Percentiles rank a stretch among this genome's conserved stretches.
Conservation (phyloP, 2,113 vertebrate species). For the Promerops cafer region DNA sequence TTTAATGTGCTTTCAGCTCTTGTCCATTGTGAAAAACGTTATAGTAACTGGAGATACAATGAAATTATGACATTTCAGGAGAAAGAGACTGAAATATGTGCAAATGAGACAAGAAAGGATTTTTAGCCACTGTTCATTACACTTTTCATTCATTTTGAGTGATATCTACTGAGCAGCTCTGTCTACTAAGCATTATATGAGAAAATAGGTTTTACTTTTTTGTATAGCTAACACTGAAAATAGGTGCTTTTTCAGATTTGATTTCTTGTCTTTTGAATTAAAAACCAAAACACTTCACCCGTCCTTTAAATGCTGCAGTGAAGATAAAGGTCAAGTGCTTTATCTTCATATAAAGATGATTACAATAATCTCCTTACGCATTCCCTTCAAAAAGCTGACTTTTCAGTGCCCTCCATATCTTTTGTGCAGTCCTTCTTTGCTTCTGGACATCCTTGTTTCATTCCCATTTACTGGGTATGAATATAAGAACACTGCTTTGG, state of each 20-base stretch:
- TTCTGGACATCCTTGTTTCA: conserved; percentile 16
- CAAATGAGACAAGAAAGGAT: conserved; percentile 21
- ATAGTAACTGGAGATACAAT: background rate
- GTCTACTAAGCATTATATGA: background rate
- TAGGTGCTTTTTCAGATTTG: background rate
- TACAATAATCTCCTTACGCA: conserved; percentile 33
- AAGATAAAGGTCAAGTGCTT: conserved; percentile 53
- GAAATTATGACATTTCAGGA: conserved; percentile 20
- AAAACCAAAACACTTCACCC: conserved; percentile 13
- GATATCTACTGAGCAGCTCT: background rate
- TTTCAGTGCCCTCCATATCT: conserved; percentile 1
- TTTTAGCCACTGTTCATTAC: background rate
- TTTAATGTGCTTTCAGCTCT: background rate
- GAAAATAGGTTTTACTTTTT: background rate
- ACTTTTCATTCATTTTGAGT: background rate
- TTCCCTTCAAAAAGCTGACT: conserved; percentile 31
- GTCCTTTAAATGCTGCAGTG: background rate
- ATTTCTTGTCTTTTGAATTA: conserved; percentile 27
- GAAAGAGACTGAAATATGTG: background rate
- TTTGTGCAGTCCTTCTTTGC: background rate
- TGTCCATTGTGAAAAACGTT: background rate
- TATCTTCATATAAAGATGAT: conserved; percentile 43
- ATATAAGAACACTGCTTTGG: background rate
- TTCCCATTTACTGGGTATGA: background rate
- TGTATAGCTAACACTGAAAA: background rate